Conservation (phyloP, 2,113 vertebrate species). For the Tautogolabrus adspersus region DNA sequence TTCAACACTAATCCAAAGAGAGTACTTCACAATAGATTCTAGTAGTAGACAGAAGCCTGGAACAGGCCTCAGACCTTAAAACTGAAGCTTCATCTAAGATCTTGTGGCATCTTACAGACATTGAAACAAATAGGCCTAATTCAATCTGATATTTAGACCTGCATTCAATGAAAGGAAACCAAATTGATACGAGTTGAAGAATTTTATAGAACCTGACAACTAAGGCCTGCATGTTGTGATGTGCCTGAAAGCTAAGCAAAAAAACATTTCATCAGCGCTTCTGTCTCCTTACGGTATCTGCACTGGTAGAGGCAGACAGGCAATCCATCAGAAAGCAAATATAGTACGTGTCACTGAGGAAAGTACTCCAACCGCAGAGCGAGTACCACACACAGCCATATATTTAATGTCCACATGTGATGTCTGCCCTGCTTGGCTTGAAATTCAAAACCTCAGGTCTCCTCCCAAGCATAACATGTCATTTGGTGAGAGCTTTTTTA, state of each 20-base stretch:
- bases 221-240: slow-evolving; percentile 36
- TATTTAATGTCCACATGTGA: slow-evolving; percentile 53
- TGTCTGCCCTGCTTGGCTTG: slow-evolving; percentile 45
- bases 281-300: slow-evolving; percentile 60
- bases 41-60: not conserved
- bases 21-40: not conserved
- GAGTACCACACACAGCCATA: slow-evolving; percentile 53
- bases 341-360: slow-evolving; percentile 61
- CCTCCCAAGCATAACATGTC: slow-evolving; percentile 16
- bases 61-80: not conserved
- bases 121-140: slow-evolving; percentile 16
- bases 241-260: slow-evolving; percentile 55
- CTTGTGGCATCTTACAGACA: slow-evolving; percentile 14
- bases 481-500: slow-evolving; percentile 28
- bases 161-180: not conserved
- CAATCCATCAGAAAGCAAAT: slow-evolving; percentile 75
- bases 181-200: slow-evolving; percentile 24
- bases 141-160: slow-evolving; percentile 19
- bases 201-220: slow-evolving; percentile 35
- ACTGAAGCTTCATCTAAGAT: not conserved
- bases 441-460: slow-evolving; percentile 37
- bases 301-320: slow-evolving; percentile 53
- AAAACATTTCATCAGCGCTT: slow-evolving; percentile 76
- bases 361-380: slow-evolving; percentile 51
- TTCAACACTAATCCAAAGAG: not conserved